Percentiles rank a stretch among this genome's conserved stretches.
Evolutionary conservation across 1,140 invertebrate genomes (phyloP).

Genomic region (Linepithema humile): DNA sequence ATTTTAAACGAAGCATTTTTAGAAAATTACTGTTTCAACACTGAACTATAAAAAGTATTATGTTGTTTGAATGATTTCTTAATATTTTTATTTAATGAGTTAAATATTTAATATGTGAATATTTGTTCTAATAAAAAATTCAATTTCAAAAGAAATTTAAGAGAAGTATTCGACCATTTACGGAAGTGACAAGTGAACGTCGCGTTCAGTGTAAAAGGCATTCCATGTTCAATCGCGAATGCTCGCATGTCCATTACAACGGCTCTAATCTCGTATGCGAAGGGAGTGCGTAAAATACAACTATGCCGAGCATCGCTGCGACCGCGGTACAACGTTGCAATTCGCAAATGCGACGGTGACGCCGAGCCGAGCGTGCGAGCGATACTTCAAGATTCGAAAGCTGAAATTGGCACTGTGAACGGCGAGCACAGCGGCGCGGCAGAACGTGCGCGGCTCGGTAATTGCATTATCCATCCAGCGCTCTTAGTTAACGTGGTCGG

Average conservation of each 20-base stretch:
- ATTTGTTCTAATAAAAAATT: neutral
- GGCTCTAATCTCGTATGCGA: slow-evolving; percentile 25
- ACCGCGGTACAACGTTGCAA: neutral
- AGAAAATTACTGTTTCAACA: no score
- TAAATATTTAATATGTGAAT: neutral
- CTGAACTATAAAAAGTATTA: no score
- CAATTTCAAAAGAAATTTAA: neutral
- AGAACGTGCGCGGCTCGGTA: neutral
- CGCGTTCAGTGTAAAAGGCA: neutral
- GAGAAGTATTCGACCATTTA: neutral
- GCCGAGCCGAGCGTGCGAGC: neutral
- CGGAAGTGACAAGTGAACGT: neutral
- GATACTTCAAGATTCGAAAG: slow-evolving; percentile 17
- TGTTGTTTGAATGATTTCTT: neutral
- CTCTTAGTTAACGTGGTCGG: slow-evolving; percentile 46
- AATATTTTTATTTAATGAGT: neutral
- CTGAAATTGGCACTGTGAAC: neutral
- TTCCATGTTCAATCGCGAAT: neutral
- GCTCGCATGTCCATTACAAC: neutral
- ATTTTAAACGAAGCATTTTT: no score
- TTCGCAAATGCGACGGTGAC: slow-evolving; percentile 5
- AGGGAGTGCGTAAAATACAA: slow-evolving; percentile 22
- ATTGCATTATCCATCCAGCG: slow-evolving; percentile 43
- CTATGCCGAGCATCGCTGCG: neutral
- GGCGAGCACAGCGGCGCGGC: neutral